phyloP scores from a whole-genome alignment of 2,888 invertebrate species.

The Abrostola triplasia region DNA sequence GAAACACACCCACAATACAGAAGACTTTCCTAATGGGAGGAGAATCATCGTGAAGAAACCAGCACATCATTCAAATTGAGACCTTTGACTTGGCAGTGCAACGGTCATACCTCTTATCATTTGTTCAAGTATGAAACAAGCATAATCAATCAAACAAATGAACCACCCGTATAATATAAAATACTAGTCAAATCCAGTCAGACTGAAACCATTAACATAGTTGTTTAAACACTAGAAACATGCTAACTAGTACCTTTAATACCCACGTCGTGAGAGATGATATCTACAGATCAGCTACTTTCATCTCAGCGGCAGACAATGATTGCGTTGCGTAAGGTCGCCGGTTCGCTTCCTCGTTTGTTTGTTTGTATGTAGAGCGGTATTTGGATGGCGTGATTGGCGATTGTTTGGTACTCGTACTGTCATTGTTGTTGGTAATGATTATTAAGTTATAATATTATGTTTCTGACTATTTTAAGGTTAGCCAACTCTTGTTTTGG shows the following conservation, averaged over 20 bases:
- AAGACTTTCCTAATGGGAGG: too few species aligned
- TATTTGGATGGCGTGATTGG: slow-evolving; percentile 19
- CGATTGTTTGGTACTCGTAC: slow-evolving; percentile 25
- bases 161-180: too few species aligned
- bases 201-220: not conserved
- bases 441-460: slow-evolving; percentile 8
- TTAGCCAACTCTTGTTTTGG: too few species aligned
- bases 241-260: slow-evolving; percentile 26
- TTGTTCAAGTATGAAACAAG: too few species aligned
- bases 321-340: slow-evolving; percentile 50
- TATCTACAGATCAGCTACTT: slow-evolving; percentile 38
- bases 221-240: not conserved
- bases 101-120: too few species aligned
- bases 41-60: too few species aligned
- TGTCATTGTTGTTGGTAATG: slow-evolving; percentile 15
- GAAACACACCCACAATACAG: too few species aligned
- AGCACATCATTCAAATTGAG: too few species aligned
- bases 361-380: slow-evolving; percentile 14
- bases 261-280: slow-evolving; percentile 35
- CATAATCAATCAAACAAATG: too few species aligned
- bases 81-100: too few species aligned
- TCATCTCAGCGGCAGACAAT: slow-evolving; percentile 46
- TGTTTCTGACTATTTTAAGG: too few species aligned
- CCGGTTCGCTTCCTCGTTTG: slow-evolving; percentile 39
- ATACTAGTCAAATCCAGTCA: too few species aligned